Conservation (phyloP, 2,797 vertebrate species). For the Manis crassicaudata region DNA sequence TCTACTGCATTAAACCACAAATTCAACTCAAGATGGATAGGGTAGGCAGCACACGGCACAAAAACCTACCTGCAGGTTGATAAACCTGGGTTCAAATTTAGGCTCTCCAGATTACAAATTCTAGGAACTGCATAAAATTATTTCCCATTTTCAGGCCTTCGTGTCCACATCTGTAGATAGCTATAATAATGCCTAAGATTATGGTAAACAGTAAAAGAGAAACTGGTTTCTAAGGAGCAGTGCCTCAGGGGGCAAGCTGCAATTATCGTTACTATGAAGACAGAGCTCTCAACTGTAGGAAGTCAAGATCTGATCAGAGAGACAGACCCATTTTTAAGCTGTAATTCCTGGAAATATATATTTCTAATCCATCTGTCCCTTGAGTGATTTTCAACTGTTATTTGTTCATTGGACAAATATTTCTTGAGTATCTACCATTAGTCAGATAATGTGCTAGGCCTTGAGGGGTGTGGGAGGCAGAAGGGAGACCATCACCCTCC, state of each 20-base stretch:
- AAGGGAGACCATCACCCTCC: neutral
- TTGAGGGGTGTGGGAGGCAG: neutral
- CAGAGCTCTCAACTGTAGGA: neutral
- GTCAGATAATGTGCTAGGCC: neutral
- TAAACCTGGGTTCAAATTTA: neutral
- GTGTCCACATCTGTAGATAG: neutral
- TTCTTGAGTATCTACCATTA: neutral
- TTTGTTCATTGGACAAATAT: neutral
- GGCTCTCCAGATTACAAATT: neutral
- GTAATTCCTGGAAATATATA: neutral
- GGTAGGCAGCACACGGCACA: accelerated
- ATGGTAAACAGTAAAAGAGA: neutral
- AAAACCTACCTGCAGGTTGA: accelerated
- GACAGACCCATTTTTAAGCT: neutral
- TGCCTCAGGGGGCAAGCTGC: accelerated
- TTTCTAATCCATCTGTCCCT: neutral
- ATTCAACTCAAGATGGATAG: neutral
- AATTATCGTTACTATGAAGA: neutral
- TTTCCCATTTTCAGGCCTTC: neutral
- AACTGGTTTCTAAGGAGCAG: neutral
- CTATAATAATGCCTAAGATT: neutral
- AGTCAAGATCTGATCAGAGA: neutral
- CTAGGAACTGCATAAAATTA: neutral
- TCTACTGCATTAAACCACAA: neutral
- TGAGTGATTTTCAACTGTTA: slow-evolving; percentile 5